A percentile compares a stretch with the other conserved stretches of the same genome.
Evolutionary conservation across 2,113 vertebrate genomes (phyloP).

Genomic region (Pygoscelis adeliae): DNA sequence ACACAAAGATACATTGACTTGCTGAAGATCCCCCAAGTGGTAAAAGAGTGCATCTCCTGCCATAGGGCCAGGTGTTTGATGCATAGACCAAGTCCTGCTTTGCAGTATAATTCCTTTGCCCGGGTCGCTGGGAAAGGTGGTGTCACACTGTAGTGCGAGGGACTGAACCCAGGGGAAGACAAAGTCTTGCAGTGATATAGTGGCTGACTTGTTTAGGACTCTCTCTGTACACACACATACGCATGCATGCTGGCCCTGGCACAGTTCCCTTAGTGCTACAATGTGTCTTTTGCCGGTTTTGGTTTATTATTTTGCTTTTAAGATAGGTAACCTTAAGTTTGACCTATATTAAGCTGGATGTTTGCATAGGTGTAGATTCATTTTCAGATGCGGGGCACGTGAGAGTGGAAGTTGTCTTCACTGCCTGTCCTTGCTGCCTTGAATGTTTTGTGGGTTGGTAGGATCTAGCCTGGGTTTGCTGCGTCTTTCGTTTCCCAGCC

Average conservation of each 20-base stretch:
- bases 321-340: background rate
- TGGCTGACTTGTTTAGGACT: background rate
- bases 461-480: background rate
- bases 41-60: background rate
- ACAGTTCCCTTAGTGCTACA: background rate
- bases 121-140: background rate
- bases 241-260: background rate
- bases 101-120: background rate
- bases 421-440: background rate
- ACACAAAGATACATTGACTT: background rate
- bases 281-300: background rate
- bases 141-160: background rate
- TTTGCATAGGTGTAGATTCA: background rate
- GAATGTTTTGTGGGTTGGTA: background rate
- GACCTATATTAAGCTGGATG: background rate
- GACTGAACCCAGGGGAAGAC: background rate
- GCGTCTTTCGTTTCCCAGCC: background rate
- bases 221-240: rapidly evolving
- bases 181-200: background rate
- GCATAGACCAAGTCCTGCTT: background rate
- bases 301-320: background rate
- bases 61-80: background rate
- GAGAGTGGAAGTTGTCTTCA: background rate
- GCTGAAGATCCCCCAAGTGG: background rate
- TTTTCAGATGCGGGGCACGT: rapidly evolving